Percentiles rank a stretch among this genome's conserved stretches.
phyloP scores from a whole-genome alignment of 1,140 invertebrate genomes.

The Harpegnathos saltator region DNA sequence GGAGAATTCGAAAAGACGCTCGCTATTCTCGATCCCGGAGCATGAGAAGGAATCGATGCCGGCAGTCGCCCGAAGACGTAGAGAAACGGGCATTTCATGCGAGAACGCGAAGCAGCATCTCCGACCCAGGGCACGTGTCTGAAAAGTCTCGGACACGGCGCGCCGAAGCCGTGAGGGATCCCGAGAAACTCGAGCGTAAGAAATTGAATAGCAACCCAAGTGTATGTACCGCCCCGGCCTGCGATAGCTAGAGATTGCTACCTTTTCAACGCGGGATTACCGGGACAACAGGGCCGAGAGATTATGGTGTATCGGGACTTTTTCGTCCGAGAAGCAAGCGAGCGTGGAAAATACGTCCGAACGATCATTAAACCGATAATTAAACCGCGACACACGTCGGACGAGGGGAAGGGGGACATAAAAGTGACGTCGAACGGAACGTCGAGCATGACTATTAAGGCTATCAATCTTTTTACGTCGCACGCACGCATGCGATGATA shows the following conservation, averaged over 20 bases:
- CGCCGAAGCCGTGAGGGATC: constrained; percentile 34
- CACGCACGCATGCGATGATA: too few species aligned
- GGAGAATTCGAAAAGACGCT: constrained; percentile 55
- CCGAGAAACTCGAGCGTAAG: constrained; percentile 62
- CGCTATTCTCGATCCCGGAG: constrained; percentile 44
- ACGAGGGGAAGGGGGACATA: too few species aligned
- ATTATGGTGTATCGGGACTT: background rate
- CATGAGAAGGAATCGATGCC: constrained; percentile 9
- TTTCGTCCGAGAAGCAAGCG: background rate
- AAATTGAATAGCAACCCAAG: constrained; percentile 64
- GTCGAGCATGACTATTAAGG: too few species aligned
- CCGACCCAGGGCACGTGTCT: constrained; percentile 61
- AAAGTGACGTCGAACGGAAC: too few species aligned
- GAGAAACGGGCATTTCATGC: constrained; percentile 49
- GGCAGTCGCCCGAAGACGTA: constrained; percentile 36
- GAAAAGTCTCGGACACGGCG: constrained; percentile 47
- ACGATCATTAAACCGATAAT: too few species aligned
- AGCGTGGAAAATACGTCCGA: too few species aligned
- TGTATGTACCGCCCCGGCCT: constrained; percentile 19
- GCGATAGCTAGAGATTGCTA: constrained; percentile 9
- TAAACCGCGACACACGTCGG: too few species aligned
- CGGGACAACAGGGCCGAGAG: background rate
- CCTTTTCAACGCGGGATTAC: constrained; percentile 35
- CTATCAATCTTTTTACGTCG: too few species aligned
- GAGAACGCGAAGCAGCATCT: constrained; percentile 54